These are phyloP conservation scores for Trissolcus japonicus DNA, from an alignment of 2,888 invertebrate genomes.

Conservation along the genomic window DNA sequence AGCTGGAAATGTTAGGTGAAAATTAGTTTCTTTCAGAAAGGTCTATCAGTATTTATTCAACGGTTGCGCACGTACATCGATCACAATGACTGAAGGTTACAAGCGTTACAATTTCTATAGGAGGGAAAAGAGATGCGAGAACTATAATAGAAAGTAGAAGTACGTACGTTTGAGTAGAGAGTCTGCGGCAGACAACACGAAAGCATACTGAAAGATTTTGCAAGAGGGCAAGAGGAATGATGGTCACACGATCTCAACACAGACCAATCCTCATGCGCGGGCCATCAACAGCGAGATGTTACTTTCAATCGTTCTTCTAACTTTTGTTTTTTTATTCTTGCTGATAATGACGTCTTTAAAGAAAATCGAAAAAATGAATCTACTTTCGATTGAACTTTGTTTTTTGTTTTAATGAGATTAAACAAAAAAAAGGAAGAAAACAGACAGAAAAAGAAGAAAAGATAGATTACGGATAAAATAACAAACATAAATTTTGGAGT, in stretches of 20 bases:
- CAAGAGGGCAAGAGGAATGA: conserved; percentile 21
- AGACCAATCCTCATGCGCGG: conserved; percentile 25
- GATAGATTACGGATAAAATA: no score
- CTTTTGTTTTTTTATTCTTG: neutral
- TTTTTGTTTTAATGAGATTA: no score
- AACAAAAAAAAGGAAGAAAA: no score
- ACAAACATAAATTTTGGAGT: no score
- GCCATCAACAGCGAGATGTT: conserved; percentile 1
- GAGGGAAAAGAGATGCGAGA: conserved; percentile 45
- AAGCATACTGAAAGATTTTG: conserved; percentile 60
- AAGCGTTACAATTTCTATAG: conserved; percentile 28
- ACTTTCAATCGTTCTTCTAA: neutral
- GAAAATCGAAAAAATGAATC: no score
- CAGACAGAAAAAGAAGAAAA: no score
- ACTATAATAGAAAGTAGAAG: conserved; percentile 65
- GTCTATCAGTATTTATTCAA: no score
- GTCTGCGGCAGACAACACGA: conserved; percentile 68
- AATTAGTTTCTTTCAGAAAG: no score
- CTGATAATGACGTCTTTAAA: neutral
- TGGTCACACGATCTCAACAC: conserved; percentile 37
- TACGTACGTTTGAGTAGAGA: conserved; percentile 75
- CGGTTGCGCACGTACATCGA: conserved; percentile 1
- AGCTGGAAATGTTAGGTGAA: no score
- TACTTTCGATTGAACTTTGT: no score
- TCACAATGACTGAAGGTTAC: conserved; percentile 14